Percentiles rank a stretch among this genome's conserved stretches.
These are phyloP conservation scores for Ennomos fuscantarius DNA, from an alignment of 2,888 invertebrate genomes.

Conservation along the genomic window DNA sequence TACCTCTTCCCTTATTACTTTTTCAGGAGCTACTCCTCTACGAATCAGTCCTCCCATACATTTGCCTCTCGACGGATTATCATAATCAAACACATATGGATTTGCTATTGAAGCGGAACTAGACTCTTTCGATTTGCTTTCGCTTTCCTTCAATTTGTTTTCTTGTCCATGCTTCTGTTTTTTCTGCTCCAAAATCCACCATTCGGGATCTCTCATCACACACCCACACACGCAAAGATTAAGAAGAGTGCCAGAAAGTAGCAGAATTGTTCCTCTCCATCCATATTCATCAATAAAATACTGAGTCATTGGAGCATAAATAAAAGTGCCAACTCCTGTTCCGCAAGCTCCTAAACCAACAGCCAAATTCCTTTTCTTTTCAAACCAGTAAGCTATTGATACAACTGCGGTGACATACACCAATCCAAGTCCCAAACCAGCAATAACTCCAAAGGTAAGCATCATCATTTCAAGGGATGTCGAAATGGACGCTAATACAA, in stretches of 20 bases:
- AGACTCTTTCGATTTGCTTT: constrained; percentile 74
- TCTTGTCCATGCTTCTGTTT: constrained; percentile 66
- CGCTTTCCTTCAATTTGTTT: constrained; percentile 57
- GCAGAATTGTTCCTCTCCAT: constrained; percentile 93
- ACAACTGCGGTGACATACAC: constrained; percentile 96
- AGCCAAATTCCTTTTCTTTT: constrained; percentile 93
- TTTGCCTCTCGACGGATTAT: constrained; percentile 62
- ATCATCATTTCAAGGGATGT: constrained; percentile 91
- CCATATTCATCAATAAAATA: constrained; percentile 91
- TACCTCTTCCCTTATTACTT: constrained; percentile 67
- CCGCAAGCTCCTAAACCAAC: constrained; percentile 95
- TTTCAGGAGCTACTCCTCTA: constrained; percentile 63
- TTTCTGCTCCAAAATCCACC: constrained; percentile 89
- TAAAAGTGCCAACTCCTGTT: constrained; percentile 94
- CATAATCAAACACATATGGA: constrained; percentile 71
- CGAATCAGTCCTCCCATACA: constrained; percentile 66
- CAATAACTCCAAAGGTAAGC: constrained; percentile 93
- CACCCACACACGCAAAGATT: constrained; percentile 94
- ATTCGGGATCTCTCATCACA: constrained; percentile 95
- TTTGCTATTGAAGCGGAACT: constrained; percentile 80
- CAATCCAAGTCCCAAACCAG: constrained; percentile 93
- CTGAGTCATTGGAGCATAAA: constrained; percentile 94
- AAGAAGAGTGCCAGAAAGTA: constrained; percentile 93
- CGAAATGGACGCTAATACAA: constrained; percentile 89
- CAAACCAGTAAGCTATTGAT: constrained; percentile 96